Conservation (phyloP, 2,888 invertebrate genomes). For the Microplitis manilae region DNA sequence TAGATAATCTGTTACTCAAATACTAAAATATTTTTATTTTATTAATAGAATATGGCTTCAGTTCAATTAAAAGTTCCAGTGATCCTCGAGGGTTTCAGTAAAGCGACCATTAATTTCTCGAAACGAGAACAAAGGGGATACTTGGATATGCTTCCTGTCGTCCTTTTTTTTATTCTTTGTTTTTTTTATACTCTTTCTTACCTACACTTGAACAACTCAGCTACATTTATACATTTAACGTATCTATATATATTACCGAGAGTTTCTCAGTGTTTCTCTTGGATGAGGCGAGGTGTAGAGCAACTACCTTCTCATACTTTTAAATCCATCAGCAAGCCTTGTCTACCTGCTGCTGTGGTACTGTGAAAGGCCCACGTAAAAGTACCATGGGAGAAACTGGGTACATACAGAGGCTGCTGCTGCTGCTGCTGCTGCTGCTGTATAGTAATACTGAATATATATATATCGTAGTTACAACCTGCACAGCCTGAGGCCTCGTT, state of each 20-base stretch:
- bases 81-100: constrained; percentile 54
- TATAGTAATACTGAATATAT: constrained; percentile 8
- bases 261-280: constrained; percentile 15
- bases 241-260: background rate
- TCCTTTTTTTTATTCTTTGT: constrained; percentile 24
- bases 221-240: constrained; percentile 34
- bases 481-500: constrained; percentile 49
- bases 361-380: constrained; percentile 4
- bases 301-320: constrained; percentile 19
- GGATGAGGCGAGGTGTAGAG: background rate
- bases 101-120: constrained; percentile 66
- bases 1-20: no score
- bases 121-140: constrained; percentile 67
- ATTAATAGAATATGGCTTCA: constrained; percentile 51
- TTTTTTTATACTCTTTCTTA: background rate
- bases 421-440: constrained; percentile 19
- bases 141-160: constrained; percentile 49
- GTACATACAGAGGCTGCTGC: constrained; percentile 21
- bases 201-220: constrained; percentile 8
- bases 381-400: constrained; percentile 10
- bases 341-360: constrained; percentile 2
- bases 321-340: background rate
- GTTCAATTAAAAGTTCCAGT: constrained; percentile 62
- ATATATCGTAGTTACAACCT: constrained; percentile 39
- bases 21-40: background rate